phyloP scores from a whole-genome alignment of 2,888 invertebrate species.

The Allolobophora icterica region DNA sequence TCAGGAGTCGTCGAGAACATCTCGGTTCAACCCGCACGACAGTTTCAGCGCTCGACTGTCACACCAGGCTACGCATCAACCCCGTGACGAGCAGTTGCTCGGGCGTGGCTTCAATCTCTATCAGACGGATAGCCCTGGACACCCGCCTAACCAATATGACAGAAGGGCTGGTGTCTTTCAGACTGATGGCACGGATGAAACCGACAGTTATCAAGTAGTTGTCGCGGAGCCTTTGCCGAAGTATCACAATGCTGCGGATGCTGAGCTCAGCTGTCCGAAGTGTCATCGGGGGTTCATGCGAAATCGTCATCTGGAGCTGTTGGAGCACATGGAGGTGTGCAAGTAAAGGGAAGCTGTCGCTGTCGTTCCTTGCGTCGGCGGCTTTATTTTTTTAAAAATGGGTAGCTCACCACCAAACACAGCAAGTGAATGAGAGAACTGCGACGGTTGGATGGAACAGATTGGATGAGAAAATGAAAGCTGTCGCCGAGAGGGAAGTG shows the following conservation, averaged over 20 bases:
- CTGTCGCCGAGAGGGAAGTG: neutral
- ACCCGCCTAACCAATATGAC: neutral
- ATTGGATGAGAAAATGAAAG: too few relatives aligned
- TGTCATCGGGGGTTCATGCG: neutral
- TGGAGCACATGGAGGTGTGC: constrained; percentile 25
- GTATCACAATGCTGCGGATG: neutral
- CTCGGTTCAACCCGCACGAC: constrained; percentile 4
- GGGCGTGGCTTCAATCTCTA: neutral
- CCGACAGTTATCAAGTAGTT: neutral
- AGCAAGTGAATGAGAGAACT: too few relatives aligned
- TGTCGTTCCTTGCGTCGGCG: neutral
- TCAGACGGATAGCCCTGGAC: neutral
- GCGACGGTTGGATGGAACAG: neutral
- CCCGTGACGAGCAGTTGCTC: neutral
- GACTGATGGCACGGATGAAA: neutral
- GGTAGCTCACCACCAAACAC: neutral
- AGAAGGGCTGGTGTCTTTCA: neutral
- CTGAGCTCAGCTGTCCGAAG: constrained; percentile 20
- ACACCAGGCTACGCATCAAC: neutral
- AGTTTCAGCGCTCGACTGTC: neutral
- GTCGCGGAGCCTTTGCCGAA: neutral
- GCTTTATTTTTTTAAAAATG: neutral
- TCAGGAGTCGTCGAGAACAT: neutral
- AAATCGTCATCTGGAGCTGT: neutral
- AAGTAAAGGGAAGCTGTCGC: neutral